phyloP scores from a whole-genome alignment of 2,888 invertebrate genomes.

The Lomographa bimaculata region DNA sequence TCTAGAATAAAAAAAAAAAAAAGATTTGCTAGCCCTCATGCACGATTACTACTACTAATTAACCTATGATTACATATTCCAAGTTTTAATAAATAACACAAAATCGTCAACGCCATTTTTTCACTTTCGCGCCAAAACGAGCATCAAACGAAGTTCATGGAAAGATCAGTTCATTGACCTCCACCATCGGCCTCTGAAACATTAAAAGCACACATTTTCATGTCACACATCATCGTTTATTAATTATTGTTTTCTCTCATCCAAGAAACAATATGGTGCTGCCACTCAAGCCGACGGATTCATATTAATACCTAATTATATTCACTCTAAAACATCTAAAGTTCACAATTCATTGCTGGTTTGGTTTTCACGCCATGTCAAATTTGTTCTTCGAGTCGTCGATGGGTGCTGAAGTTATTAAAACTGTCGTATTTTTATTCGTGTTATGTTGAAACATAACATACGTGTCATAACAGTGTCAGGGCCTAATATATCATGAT shows the following conservation, averaged over 20 bases:
- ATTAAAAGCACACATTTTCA: not conserved
- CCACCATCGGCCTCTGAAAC: not conserved
- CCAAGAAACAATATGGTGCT: conserved; percentile 26
- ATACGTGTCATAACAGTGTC: conserved; percentile 25
- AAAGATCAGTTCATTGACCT: conserved; percentile 2
- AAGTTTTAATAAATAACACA: too few species aligned
- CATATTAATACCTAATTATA: conserved; percentile 21
- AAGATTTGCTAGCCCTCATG: too few species aligned
- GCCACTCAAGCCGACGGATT: conserved; percentile 25
- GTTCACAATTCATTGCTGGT: conserved; percentile 9
- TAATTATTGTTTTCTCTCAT: conserved; percentile 25
- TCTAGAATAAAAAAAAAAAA: too few species aligned
- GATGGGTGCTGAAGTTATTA: conserved; percentile 6
- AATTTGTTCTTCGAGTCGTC: conserved; percentile 7
- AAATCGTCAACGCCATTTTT: too few species aligned
- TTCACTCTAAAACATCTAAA: conserved; percentile 8
- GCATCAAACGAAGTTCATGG: conserved; percentile 2
- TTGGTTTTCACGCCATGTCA: not conserved
- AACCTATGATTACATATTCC: too few species aligned
- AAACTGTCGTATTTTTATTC: conserved; percentile 14
- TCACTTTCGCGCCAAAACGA: too few species aligned
- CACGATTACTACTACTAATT: too few species aligned
- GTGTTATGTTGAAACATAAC: conserved; percentile 17
- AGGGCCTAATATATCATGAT: conserved; percentile 6
- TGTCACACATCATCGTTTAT: conserved; percentile 22